phyloP scores from a whole-genome alignment of 2,113 vertebrate genomes.

The Osmerus mordax region DNA sequence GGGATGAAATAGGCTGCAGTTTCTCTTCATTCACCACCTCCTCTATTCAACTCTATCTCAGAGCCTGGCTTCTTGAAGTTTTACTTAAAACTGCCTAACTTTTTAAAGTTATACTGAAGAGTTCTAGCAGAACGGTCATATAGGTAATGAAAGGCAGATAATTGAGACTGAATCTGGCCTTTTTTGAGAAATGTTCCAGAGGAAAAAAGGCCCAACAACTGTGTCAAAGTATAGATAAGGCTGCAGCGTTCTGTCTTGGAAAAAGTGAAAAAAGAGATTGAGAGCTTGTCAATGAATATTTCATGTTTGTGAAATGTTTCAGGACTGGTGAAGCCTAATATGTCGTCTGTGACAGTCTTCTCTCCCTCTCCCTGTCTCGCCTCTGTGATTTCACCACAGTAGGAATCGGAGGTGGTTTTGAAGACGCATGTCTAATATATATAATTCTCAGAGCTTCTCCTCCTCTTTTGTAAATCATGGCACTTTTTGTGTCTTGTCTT shows the following conservation, averaged over 20 bases:
- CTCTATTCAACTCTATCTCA: constrained; percentile 31
- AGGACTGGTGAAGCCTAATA: background rate
- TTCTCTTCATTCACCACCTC: constrained; percentile 51
- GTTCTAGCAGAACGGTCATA: constrained; percentile 32
- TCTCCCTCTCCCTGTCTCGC: background rate
- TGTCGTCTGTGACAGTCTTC: constrained; percentile 11
- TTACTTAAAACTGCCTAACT: too few species aligned
- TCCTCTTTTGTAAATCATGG: background rate
- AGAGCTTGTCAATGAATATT: constrained; percentile 12
- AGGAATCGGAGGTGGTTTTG: background rate
- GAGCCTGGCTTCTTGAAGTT: too few species aligned
- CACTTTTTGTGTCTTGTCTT: background rate
- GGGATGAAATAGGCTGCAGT: constrained; percentile 51
- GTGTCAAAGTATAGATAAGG: background rate
- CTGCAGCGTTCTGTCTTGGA: background rate
- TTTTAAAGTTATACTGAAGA: too few species aligned
- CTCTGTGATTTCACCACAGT: constrained; percentile 15
- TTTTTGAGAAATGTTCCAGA: constrained; percentile 16
- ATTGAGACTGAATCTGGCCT: constrained; percentile 36
- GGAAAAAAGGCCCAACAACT: too few species aligned
- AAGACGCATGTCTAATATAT: too few species aligned
- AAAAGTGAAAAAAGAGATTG: constrained; percentile 4
- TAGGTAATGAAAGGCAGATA: constrained; percentile 43
- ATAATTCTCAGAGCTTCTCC: too few species aligned
- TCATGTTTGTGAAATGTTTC: constrained; percentile 9